Base-by-base conservation (phyloP, 2,797 vertebrate species). In the Somateria mollissima region DNA sequence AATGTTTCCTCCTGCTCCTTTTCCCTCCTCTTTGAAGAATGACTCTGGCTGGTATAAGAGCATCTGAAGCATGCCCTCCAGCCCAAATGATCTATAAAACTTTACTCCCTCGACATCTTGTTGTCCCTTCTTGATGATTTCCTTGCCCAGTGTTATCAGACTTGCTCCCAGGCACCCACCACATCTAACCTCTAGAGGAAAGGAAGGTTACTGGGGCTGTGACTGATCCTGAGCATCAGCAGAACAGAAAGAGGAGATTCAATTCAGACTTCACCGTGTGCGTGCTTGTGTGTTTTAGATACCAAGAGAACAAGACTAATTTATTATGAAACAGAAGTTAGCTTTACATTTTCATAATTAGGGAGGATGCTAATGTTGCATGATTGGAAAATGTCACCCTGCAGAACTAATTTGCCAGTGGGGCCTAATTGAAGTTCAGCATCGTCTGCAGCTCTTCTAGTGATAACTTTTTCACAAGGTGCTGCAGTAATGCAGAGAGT, bases 371-470 rank as follows among this genome's bases (percentile, higher is more conserved):
- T 97, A 97, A 97, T 97, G 87, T 96, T 96, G 94, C 74, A 67
- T 98, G 97, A 97, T 98, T 97, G 96, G 97, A 97, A 98, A 97
- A 97, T 97, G 97, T 97, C 96, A 96, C 92, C 97, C 96, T 93
- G 96, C 11, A 73, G 96, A 96, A 98, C 95, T 97, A 97, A 98
- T 97, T 97, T 97, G 92, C 78, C 82, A 94, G 78, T 61, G 81
- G 95, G 95, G 84, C 88, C 95, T 97, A 96, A 97, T 96, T 97
- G 97, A 96, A 95, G 97, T 91, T 97, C 51, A 37, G 96, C 78
- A 58, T 97, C 97, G 87, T 97, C 95, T 97, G 87, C 22, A 84
- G 91, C 90, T 97, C 70, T 75, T 53, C 45, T 54, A 28, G 88
- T 12, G 93, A 91, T 73, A 91, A 94, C 96, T 97, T 95, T 53